Percentiles rank a stretch among this genome's conserved stretches.
Conservation (phyloP, 2,797 vertebrate genomes). For the Threskiornis aethiopicus region DNA sequence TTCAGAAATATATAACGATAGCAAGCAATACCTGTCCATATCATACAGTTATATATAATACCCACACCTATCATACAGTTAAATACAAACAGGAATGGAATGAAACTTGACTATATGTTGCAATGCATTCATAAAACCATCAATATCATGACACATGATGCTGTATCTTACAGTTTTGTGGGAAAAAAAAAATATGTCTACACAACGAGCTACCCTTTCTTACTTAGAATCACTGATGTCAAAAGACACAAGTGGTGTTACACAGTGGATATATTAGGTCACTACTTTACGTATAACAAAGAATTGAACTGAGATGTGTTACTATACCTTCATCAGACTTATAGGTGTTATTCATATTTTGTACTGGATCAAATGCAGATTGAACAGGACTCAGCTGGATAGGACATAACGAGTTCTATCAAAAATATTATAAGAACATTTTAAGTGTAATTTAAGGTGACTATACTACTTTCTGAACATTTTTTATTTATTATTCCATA, state of each 20-base stretch:
- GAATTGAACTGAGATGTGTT: background rate
- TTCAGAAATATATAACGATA: background rate
- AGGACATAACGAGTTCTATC: slow-evolving; percentile 59
- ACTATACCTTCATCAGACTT: slow-evolving; percentile 80
- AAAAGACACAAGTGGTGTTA: background rate
- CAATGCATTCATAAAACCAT: background rate
- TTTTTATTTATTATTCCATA: background rate
- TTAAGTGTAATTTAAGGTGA: slow-evolving; percentile 37
- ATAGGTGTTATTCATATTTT: slow-evolving; percentile 16
- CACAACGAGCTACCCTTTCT: background rate
- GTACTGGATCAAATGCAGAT: slow-evolving; percentile 56
- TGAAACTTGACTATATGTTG: background rate
- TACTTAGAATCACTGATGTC: background rate
- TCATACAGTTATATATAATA: background rate
- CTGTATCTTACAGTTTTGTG: background rate
- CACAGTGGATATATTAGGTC: background rate
- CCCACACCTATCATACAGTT: background rate
- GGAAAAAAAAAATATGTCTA: background rate
- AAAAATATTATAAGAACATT: slow-evolving; percentile 42
- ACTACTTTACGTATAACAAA: background rate
- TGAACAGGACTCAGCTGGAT: slow-evolving; percentile 64
- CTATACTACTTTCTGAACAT: background rate
- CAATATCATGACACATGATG: background rate
- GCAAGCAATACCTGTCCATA: background rate
- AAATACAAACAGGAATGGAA: background rate